Conservation (phyloP, 2,888 invertebrate species). For the Clitarchus hookeri region DNA sequence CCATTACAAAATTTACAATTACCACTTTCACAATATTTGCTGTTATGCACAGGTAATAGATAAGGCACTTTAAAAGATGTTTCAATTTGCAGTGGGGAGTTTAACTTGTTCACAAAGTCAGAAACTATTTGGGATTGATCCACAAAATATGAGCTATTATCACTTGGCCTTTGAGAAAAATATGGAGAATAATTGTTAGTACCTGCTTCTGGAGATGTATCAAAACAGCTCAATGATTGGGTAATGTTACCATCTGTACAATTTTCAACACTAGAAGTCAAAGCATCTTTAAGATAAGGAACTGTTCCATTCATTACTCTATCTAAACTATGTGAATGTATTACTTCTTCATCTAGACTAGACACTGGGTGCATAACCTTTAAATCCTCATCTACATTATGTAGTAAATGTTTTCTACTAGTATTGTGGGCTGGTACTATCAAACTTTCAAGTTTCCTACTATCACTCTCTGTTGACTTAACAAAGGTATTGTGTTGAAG, state of each 20-base stretch:
- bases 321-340: background rate
- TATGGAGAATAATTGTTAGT: background rate
- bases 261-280: background rate
- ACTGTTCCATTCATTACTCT: background rate
- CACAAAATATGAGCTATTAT: background rate
- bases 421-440: background rate
- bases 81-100: background rate
- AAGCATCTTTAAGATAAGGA: background rate
- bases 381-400: background rate
- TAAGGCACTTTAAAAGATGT: background rate
- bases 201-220: background rate
- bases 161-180: background rate
- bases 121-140: background rate
- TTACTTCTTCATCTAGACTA: background rate
- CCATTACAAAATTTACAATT: background rate
- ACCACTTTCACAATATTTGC: background rate
- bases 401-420: background rate
- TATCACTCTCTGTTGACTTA: background rate
- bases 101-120: background rate
- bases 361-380: background rate
- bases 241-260: background rate
- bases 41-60: background rate
- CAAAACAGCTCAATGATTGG: background rate
- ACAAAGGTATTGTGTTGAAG: too few relatives aligned
- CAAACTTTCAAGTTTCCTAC: background rate